Percentiles rank a stretch among this genome's conserved stretches.
Conservation (phyloP, 1,140 invertebrate genomes). For the Stenopsyche tienmushanensis region DNA sequence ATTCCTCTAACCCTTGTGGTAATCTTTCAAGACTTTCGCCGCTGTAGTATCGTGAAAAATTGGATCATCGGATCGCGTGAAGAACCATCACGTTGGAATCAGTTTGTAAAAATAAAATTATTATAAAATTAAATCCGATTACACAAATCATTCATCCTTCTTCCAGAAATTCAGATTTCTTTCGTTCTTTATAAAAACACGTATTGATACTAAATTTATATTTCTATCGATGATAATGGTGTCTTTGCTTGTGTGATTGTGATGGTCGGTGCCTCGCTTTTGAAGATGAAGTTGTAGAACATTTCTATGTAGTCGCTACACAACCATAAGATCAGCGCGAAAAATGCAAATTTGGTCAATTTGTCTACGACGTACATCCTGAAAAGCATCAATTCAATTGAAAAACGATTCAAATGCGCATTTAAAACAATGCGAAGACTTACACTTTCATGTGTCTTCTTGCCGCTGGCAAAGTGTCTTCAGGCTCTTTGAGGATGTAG, state of each 20-base stretch:
- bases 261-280: slow-evolving; percentile 14
- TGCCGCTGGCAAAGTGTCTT: slow-evolving; percentile 78
- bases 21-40: too few relatives aligned
- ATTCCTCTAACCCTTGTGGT: too few relatives aligned
- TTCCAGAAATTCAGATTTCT: too few relatives aligned
- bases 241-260: slow-evolving; percentile 21
- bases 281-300: slow-evolving; percentile 39
- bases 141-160: too few relatives aligned
- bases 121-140: too few relatives aligned
- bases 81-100: too few relatives aligned
- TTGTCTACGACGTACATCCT: slow-evolving; percentile 66
- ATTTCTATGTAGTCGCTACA: slow-evolving; percentile 36
- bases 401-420: neutral
- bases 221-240: slow-evolving; percentile 20
- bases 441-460: slow-evolving; percentile 75
- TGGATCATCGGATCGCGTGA: too few relatives aligned
- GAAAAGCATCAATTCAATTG: slow-evolving; percentile 44
- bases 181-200: too few relatives aligned
- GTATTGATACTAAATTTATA: too few relatives aligned
- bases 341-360: slow-evolving; percentile 53
- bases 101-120: too few relatives aligned
- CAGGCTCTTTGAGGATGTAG: slow-evolving; percentile 80
- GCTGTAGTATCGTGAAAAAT: too few relatives aligned
- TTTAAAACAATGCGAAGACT: slow-evolving; percentile 45
- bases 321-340: slow-evolving; percentile 48